Evolutionary conservation across 2,113 vertebrate genomes (phyloP).

Genomic region (Burhinus oedicnemus): DNA sequence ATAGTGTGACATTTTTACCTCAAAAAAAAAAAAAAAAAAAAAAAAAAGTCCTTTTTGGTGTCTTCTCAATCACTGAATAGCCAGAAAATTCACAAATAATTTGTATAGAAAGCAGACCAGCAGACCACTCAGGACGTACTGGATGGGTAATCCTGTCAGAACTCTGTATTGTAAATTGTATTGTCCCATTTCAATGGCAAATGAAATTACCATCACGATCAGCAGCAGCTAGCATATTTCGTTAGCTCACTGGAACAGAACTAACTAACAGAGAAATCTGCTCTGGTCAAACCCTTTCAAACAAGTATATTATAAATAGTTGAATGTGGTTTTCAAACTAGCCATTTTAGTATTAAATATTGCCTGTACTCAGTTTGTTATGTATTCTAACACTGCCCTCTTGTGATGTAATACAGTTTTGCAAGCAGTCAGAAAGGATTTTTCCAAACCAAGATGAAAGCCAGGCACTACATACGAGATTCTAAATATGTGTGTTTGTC

Average conservation of each 20-base stretch:
- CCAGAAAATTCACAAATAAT: background rate
- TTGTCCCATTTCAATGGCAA: background rate
- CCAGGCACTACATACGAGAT: background rate
- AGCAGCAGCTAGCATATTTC: background rate
- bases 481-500: background rate
- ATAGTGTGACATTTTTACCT: background rate
- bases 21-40: background rate
- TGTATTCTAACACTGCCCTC: constrained; percentile 67
- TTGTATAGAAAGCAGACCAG: background rate
- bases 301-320: background rate
- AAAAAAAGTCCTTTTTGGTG: background rate
- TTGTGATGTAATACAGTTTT: constrained; percentile 32
- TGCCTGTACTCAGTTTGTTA: background rate
- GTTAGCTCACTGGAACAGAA: background rate
- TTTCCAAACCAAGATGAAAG: background rate
- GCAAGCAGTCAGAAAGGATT: background rate
- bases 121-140: background rate
- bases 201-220: background rate
- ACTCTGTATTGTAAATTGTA: background rate
- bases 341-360: background rate
- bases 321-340: background rate
- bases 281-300: background rate
- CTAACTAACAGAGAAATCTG: background rate
- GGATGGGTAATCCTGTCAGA: background rate
- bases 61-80: background rate